Conservation (phyloP, 2,113 vertebrate genomes). For the Struthio camelus region DNA sequence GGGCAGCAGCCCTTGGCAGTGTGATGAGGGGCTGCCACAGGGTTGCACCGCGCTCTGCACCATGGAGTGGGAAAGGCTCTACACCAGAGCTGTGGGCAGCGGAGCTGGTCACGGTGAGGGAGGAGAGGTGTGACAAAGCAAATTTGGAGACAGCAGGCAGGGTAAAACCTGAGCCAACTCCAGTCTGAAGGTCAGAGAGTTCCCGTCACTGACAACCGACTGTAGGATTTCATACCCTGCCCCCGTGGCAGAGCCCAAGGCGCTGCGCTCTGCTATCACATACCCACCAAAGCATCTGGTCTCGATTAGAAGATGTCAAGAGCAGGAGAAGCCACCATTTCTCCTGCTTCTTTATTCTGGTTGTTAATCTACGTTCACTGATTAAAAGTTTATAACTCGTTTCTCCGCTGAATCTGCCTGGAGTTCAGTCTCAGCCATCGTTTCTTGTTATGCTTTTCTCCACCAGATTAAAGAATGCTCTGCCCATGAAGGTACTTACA, state of each 20-base stretch:
- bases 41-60: accelerated
- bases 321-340: background rate
- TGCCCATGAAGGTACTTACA: background rate
- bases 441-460: background rate
- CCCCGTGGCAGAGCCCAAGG: background rate
- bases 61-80: background rate
- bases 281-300: background rate
- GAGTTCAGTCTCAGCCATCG: background rate
- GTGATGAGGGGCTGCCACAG: background rate
- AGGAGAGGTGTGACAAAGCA: background rate
- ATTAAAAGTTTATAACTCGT: background rate
- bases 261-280: background rate
- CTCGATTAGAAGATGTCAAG: background rate
- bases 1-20: background rate
- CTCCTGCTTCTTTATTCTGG: background rate
- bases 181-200: background rate
- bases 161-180: background rate
- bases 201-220: background rate
- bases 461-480: background rate
- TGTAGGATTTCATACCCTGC: background rate
- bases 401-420: constrained; percentile 1
- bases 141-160: background rate
- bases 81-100: background rate
- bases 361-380: background rate
- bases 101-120: background rate